These are phyloP conservation scores for Drosophila tropicalis DNA, from an alignment of 1,140 invertebrate genomes.

Conservation along the genomic window DNA sequence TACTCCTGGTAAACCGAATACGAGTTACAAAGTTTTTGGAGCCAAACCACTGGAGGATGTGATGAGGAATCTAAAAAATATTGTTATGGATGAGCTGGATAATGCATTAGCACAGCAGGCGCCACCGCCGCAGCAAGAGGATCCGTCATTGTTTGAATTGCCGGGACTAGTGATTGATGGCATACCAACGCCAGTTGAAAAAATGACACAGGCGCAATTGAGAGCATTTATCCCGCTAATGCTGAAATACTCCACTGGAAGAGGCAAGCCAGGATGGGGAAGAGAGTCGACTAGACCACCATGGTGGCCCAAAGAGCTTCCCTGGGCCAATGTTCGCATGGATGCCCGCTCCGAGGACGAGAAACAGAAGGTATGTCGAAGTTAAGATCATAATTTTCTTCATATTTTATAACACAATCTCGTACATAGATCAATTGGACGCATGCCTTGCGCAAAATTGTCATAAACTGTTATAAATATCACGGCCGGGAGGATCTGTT, in stretches of 20 bases:
- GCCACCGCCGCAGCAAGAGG: constrained; percentile 95
- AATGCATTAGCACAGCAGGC: constrained; percentile 96
- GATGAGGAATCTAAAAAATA: constrained; percentile 93
- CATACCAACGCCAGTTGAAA: constrained; percentile 98
- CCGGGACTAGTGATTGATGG: constrained; percentile 98
- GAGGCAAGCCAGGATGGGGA: constrained; percentile 99
- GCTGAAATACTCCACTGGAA: constrained; percentile 98
- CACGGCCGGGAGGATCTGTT: constrained; percentile 97
- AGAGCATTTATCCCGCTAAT: constrained; percentile 98
- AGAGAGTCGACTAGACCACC: constrained; percentile 96
- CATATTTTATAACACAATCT: neutral
- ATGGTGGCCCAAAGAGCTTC: constrained; percentile 98
- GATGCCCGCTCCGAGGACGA: constrained; percentile 97
- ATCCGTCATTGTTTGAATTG: constrained; percentile 96
- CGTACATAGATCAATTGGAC: constrained; percentile 96
- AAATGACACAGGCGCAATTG: constrained; percentile 99
- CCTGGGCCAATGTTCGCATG: constrained; percentile 99
- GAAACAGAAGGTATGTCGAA: constrained; percentile 93
- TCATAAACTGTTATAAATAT: constrained; percentile 99
- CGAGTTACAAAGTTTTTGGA: constrained; percentile 98
- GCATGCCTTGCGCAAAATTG: constrained; percentile 97
- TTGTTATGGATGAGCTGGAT: constrained; percentile 98
- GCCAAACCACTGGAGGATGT: constrained; percentile 98
- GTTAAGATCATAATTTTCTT: neutral
- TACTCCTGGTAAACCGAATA: constrained; percentile 97